Percentiles rank a stretch among this genome's conserved stretches.
Conservation (phyloP, 2,888 invertebrate genomes). For the Hyposoter didymator region DNA sequence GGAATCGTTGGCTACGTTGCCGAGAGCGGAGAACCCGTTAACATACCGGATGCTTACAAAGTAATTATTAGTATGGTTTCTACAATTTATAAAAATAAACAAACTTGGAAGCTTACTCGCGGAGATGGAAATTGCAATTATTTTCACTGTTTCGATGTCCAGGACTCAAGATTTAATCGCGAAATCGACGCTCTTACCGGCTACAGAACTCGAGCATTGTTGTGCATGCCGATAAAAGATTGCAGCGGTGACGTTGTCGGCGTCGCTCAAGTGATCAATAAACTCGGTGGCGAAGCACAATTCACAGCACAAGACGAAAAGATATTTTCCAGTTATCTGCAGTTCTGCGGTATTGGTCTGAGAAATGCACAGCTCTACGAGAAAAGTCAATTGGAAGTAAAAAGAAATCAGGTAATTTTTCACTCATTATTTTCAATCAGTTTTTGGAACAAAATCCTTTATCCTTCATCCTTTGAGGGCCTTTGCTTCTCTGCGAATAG, state of each 20-base stretch:
- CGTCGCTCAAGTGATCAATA: conserved; percentile 98
- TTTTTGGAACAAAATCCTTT: not conserved
- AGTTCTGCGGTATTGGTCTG: conserved; percentile 98
- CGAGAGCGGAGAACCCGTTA: conserved; percentile 95
- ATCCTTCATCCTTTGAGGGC: too few relatives aligned
- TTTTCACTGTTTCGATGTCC: conserved; percentile 64
- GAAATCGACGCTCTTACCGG: conserved; percentile 97
- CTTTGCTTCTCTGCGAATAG: not conserved
- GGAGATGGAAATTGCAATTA: too few relatives aligned
- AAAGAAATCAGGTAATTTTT: conserved; percentile 91
- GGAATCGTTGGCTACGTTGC: conserved; percentile 98
- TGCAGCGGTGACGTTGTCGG: conserved; percentile 97
- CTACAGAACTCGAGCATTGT: conserved; percentile 95
- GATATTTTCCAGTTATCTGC: conserved; percentile 96
- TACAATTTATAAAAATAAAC: not conserved
- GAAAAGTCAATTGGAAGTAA: conserved; percentile 97
- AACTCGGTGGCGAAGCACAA: conserved; percentile 91
- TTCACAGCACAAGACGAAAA: conserved; percentile 95
- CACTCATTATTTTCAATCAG: not conserved
- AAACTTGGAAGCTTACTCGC: too few relatives aligned
- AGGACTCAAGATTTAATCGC: conserved; percentile 96
- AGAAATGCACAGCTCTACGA: conserved; percentile 98
- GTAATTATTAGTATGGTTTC: conserved; percentile 83
- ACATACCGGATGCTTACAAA: conserved; percentile 98
- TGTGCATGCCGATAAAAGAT: conserved; percentile 98